Base-by-base conservation (phyloP, 2,797 vertebrate species). In the Ataeniobius toweri region DNA sequence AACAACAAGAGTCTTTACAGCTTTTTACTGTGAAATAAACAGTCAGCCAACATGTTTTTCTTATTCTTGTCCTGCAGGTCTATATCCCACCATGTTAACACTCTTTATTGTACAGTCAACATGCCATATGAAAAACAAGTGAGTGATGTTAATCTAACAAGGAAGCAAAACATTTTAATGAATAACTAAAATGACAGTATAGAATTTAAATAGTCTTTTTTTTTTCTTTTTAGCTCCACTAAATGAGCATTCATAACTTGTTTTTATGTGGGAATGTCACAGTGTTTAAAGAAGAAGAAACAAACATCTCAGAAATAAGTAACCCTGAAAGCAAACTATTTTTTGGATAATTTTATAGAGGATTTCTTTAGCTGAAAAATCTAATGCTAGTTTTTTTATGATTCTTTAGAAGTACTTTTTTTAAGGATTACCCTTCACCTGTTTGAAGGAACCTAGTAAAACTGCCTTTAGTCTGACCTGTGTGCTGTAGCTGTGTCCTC, bases 41-140 rank as follows among this genome's bases (percentile, higher is more conserved):
- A 31, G 6, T 61, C 56, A 74, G 44, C 44, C 59, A 73, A 51
- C 18, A 48, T 75, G 68, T 59, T 58, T 8, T 56, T 2, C 2
- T 75, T 39, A 0, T 76, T 80, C 20, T 83, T 73, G 70, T 36
- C 82, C 58, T 77, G 50, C 73, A 94, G 94, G 67, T 26, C 74
- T 18, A 31, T 70, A 13, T 76, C 86, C 48, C 75, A 76, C 70
- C 67, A 69, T 69, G 68, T 48, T 36, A 71, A 26, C 51, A 61
- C 5, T 0, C 39, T 92, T 80, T 93, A 93, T 84, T 65, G 51
- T 63, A 65, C 0, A 8, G 71, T 92, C 41, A 85, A 88, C 39
- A 7, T 78, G n/a, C 77, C 87, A 2, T 0, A 44, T 0, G 16
- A 12, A 44, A 41, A 75, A 46, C 77, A 79, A 79, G 94, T 94